Conservation (phyloP, 1,140 invertebrate genomes). For the Pogonognathellus flavescens region DNA sequence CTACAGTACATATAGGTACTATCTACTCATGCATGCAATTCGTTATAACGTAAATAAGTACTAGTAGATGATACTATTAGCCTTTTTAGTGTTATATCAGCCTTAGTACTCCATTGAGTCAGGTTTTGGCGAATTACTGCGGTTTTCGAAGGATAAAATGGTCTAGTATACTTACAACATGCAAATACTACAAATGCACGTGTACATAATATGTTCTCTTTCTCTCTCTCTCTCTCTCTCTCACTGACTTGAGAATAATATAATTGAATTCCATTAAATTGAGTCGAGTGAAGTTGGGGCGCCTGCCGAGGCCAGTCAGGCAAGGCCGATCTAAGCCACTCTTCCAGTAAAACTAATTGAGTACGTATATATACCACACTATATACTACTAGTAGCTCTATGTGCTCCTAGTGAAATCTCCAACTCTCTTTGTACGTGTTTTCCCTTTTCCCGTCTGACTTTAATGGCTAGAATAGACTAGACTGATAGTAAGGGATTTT, state of each 20-base stretch:
- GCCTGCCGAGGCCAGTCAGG: neutral
- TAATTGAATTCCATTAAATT: constrained; percentile 51
- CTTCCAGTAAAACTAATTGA: constrained; percentile 8
- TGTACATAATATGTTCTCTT: constrained; percentile 33
- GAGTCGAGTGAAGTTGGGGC: constrained; percentile 23
- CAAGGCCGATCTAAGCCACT: neutral
- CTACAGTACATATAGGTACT: too few species aligned
- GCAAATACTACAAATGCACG: neutral
- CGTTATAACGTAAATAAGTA: too few species aligned
- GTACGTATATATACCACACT: neutral
- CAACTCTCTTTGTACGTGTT: neutral
- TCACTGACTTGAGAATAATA: constrained; percentile 30
- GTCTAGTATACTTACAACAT: neutral
- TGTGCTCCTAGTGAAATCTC: neutral
- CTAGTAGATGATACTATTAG: too few species aligned
- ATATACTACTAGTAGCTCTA: too few species aligned
- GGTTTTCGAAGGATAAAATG: constrained; percentile 26
- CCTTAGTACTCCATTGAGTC: neutral
- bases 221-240: too few species aligned
- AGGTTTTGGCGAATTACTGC: constrained; percentile 7
- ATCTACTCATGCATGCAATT: too few species aligned
- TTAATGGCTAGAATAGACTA: constrained; percentile 2
- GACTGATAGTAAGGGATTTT: neutral
- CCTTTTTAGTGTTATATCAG: too few species aligned
- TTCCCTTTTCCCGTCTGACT: constrained; percentile 11